These are phyloP conservation scores for Ptychobarbus kaznakovi DNA, from an alignment of 2,797 vertebrate species.

Conservation along the genomic window DNA sequence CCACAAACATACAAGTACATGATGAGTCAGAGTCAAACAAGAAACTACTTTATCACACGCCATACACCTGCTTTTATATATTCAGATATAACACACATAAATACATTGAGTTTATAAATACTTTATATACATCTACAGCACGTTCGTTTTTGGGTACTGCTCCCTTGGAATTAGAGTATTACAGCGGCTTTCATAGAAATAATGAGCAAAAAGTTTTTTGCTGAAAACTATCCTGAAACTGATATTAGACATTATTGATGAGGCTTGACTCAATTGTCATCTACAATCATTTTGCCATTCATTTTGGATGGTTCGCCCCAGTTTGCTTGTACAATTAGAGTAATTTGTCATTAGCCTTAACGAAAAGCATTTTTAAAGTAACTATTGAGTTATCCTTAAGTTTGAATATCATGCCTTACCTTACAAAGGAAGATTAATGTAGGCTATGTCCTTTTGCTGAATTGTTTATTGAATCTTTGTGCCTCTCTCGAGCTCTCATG, in stretches of 20 bases:
- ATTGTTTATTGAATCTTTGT: conserved; percentile 68
- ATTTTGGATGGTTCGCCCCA: neutral
- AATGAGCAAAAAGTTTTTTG: neutral
- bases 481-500: conserved; percentile 75
- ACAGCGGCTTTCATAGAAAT: neutral
- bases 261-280: neutral
- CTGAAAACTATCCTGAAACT: neutral
- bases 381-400: neutral
- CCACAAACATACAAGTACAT: conserved; percentile 27
- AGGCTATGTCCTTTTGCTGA: conserved; percentile 50
- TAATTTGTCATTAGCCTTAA: neutral
- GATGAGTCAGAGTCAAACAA: conserved; percentile 10
- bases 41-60: neutral
- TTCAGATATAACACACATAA: neutral
- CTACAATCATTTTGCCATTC: neutral
- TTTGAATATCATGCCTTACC: conserved; percentile 48
- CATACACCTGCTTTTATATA: neutral
- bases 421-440: conserved; percentile 34
- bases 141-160: neutral
- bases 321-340: neutral
- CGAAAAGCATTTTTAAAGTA: neutral
- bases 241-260: neutral
- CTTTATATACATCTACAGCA: neutral
- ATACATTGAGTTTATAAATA: conserved; percentile 1
- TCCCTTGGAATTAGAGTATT: neutral